phyloP scores from a whole-genome alignment of 2,113 vertebrate genomes.

The Hippocampus abdominalis region DNA sequence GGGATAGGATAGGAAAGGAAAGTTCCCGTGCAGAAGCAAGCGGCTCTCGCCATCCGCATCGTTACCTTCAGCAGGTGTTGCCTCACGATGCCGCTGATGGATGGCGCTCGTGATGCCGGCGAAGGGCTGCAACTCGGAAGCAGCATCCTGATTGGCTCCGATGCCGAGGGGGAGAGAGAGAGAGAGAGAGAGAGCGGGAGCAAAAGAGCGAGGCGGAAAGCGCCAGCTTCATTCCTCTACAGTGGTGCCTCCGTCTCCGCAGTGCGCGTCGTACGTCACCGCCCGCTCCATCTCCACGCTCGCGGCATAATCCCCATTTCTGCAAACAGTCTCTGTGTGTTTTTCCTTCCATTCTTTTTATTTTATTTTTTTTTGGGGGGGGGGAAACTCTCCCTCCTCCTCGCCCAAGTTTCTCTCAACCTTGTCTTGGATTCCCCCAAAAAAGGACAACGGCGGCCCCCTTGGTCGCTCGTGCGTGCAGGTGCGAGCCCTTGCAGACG shows the following conservation, averaged over 20 bases:
- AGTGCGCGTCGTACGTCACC: neutral
- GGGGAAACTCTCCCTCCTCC: neutral
- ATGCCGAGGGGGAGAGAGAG: slow-evolving; percentile 16
- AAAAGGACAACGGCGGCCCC: slow-evolving; percentile 3
- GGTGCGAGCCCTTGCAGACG: neutral
- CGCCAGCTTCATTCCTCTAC: slow-evolving; percentile 58
- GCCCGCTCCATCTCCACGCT: slow-evolving; percentile 1
- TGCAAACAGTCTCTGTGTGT: neutral
- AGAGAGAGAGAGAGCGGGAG: neutral
- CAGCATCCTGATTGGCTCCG: neutral
- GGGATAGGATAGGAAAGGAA: too few relatives aligned
- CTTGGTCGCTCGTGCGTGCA: slow-evolving; percentile 3
- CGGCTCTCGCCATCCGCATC: too few relatives aligned
- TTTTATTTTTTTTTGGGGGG: too few relatives aligned
- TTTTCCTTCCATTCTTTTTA: neutral
- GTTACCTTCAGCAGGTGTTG: neutral
- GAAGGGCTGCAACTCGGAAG: neutral
- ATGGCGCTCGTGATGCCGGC: neutral
- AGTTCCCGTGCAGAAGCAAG: neutral
- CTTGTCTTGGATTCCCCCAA: neutral
- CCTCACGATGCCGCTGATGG: neutral
- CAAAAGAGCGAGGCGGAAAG: neutral
- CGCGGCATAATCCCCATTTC: neutral
- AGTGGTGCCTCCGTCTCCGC: slow-evolving; percentile 17
- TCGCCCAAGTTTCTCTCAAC: neutral